Base-by-base conservation (phyloP, 1,140 invertebrate species). In the Paracyclopina nana region DNA sequence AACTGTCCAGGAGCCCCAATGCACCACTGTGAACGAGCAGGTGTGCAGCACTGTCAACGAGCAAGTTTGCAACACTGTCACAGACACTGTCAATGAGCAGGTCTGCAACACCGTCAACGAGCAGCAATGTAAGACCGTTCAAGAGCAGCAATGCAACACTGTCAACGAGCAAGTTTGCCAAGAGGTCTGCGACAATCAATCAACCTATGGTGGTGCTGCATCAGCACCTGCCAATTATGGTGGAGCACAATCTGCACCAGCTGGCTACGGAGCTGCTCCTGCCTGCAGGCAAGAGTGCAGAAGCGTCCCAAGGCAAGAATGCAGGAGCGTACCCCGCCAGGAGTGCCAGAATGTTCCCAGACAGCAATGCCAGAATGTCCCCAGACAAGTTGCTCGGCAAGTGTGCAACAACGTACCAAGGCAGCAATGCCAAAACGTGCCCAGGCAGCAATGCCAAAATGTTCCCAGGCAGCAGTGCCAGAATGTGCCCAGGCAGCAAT, bases 341-440 rank as follows among this genome's bases (percentile, higher is more conserved):
- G 20, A 45, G 24, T 45, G 43, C 12, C 20, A 22, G 11, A 45
- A 14, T 22, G 24, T 45, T 27, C 43, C 43, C 14, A 14, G 43
- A 14, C 43, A 45, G 24, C n/a, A 24, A n/a, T 45, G 43, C 11
- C n/a, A 38, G 34, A 16, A n/a, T 16, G 34, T 38, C 14, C 34
- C 34, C n/a, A 38, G 20, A 20, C 34, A 38, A 20, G 34, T 38
- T 20, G 34, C 14, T 8, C 2, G 8, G 3, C 34, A 38, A 20
- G 34, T 38, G 14, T 38, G 34, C 34, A 38, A 38, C 14, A 38
- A 38, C 34, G 34, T 16, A 38, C 34, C 34, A 3, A n/a, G 34
- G 4, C n/a, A 38, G 34, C 48, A 50, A 41, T 50, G 48, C 48
- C 48, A 50, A 24, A 50, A 50, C 48, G 48, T 50, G 2, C 48